phyloP scores from a whole-genome alignment of 2,888 invertebrate genomes.

The Hirtodrosophila confusa region DNA sequence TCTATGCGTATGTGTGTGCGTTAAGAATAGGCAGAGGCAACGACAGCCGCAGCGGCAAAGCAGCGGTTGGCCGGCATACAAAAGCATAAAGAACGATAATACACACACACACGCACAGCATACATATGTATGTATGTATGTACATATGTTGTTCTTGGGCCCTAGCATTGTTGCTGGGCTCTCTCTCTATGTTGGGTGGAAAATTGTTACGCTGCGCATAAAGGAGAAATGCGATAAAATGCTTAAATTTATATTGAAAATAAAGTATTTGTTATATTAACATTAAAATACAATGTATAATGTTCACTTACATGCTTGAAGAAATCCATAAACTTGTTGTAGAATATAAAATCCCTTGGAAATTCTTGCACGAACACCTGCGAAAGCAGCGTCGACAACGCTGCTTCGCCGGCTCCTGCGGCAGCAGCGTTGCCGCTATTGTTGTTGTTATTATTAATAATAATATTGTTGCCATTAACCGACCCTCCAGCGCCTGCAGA shows the following conservation, averaged over 20 bases:
- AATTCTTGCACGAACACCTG: slow-evolving; percentile 69
- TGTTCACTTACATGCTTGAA: slow-evolving; percentile 79
- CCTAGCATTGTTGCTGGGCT: slow-evolving; percentile 51
- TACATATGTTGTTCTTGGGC: slow-evolving; percentile 27
- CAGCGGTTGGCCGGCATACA: slow-evolving; percentile 62
- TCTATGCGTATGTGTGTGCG: slow-evolving; percentile 37
- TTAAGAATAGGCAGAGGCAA: slow-evolving; percentile 60
- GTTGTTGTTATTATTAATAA: slow-evolving; percentile 31
- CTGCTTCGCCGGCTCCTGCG: slow-evolving; percentile 31
- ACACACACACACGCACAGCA: slow-evolving; percentile 37
- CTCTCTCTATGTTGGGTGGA: slow-evolving; percentile 59
- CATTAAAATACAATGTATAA: neutral
- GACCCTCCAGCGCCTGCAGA: slow-evolving; percentile 9
- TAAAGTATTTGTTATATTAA: slow-evolving; percentile 5
- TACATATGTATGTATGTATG: slow-evolving; percentile 16
- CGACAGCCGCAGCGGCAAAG: slow-evolving; percentile 27
- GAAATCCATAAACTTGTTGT: slow-evolving; percentile 78
- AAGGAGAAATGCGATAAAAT: slow-evolving; percentile 48
- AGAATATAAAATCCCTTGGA: slow-evolving; percentile 71
- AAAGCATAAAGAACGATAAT: slow-evolving; percentile 70
- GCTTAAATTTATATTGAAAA: slow-evolving; percentile 34
- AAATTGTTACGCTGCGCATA: slow-evolving; percentile 64
- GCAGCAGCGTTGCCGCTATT: slow-evolving; percentile 12
- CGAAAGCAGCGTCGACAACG: slow-evolving; percentile 50
- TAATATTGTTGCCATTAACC: slow-evolving; percentile 22